A percentile compares a stretch with the other conserved stretches of the same genome.
These are phyloP conservation scores for Drosophila ironensis DNA, from an alignment of 1,140 invertebrate species.

Conservation along the genomic window DNA sequence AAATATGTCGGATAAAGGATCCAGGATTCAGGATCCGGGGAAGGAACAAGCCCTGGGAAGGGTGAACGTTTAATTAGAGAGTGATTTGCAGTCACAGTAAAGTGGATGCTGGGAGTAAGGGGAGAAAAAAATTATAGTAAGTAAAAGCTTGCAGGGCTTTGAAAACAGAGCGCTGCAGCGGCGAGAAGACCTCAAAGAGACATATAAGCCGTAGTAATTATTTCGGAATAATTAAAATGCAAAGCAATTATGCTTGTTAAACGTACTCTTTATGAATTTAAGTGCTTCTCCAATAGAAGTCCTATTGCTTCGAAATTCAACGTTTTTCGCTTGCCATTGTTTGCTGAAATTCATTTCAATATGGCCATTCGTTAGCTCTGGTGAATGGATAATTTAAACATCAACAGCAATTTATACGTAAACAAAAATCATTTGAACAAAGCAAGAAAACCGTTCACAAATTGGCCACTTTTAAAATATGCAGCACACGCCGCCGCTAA, in stretches of 20 bases:
- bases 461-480: conserved; percentile 58
- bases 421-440: conserved; percentile 1
- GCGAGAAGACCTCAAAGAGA: not conserved
- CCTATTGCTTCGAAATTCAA: too few species aligned
- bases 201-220: too few species aligned
- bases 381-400: not conserved
- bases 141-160: not conserved
- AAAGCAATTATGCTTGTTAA: too few species aligned
- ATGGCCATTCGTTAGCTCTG: not conserved
- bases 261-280: too few species aligned
- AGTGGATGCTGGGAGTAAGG: not conserved
- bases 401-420: not conserved
- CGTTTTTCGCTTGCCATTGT: too few species aligned
- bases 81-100: conserved; percentile 29
- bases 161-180: too few species aligned
- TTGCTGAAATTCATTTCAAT: too few species aligned
- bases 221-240: too few species aligned
- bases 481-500: conserved; percentile 49
- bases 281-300: too few species aligned
- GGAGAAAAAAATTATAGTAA: not conserved
- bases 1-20: not conserved
- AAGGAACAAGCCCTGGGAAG: not conserved
- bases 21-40: too few species aligned
- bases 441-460: conserved; percentile 13
- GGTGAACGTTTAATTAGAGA: conserved; percentile 55